These are phyloP conservation scores for Sesamia nonagrioides DNA, from an alignment of 1,140 invertebrate genomes.

Conservation along the genomic window DNA sequence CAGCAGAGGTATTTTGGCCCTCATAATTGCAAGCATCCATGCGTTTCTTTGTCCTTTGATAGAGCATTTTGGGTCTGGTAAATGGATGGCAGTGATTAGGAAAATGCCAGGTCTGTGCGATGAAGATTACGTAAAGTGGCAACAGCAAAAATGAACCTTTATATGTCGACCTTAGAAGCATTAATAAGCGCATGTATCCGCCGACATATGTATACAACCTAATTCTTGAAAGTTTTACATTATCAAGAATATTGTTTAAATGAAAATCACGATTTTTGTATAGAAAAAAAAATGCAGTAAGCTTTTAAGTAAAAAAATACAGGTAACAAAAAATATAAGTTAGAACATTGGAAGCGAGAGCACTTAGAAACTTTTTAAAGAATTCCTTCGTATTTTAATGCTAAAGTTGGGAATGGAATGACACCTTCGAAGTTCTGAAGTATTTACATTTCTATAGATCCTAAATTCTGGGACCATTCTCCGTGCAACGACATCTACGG, in stretches of 20 bases:
- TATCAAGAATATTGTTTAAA: no score
- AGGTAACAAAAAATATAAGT: not conserved
- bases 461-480: slow-evolving; percentile 12
- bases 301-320: not conserved
- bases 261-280: no score
- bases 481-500: not conserved
- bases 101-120: not conserved
- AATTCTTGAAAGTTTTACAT: no score
- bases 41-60: slow-evolving; percentile 20
- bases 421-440: slow-evolving; percentile 37
- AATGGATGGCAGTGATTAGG: not conserved
- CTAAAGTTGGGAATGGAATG: slow-evolving; percentile 10
- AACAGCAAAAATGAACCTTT: not conserved
- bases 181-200: no score
- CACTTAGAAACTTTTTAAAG: slow-evolving; percentile 39
- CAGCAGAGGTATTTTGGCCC: slow-evolving; percentile 40
- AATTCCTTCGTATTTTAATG: slow-evolving; percentile 29
- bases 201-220: no score
- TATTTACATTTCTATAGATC: slow-evolving; percentile 40
- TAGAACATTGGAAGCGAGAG: not conserved
- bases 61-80: slow-evolving; percentile 8
- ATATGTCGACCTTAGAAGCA: no score
- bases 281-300: not conserved
- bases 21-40: slow-evolving; percentile 27
- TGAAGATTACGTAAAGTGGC: not conserved